These are phyloP conservation scores for Lepus americanus DNA, from an alignment of 2,113 vertebrate species.

Conservation along the genomic window DNA sequence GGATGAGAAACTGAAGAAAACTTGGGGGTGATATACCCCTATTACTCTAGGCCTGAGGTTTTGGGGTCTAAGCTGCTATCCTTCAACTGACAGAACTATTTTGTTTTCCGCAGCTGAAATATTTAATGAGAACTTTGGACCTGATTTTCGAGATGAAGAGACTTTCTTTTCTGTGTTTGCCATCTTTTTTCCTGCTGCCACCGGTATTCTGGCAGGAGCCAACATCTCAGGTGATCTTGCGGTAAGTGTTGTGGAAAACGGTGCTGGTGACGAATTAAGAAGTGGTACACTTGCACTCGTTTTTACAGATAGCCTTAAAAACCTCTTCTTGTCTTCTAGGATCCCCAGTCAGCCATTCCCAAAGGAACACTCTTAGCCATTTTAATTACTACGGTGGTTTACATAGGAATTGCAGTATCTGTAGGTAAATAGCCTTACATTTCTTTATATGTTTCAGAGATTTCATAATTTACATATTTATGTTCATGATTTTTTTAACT, in stretches of 20 bases:
- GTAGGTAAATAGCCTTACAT: conserved; percentile 90
- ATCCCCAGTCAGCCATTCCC: conserved; percentile 97
- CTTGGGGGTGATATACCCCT: not conserved
- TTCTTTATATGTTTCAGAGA: conserved; percentile 61
- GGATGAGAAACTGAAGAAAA: not conserved
- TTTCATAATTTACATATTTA: conserved; percentile 42
- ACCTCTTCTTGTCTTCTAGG: conserved; percentile 89
- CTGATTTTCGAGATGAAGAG: conserved; percentile 91
- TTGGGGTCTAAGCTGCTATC: not conserved
- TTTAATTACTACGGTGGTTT: conserved; percentile 96
- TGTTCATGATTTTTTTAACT: not conserved
- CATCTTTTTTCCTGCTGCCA: conserved; percentile 99
- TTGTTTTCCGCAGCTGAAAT: conserved; percentile 89
- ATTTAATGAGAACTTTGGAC: conserved; percentile 97
- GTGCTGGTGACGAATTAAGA: not conserved
- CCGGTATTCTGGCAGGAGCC: conserved; percentile 98
- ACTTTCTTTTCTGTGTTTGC: conserved; percentile 98
- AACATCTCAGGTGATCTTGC: conserved; percentile 99
- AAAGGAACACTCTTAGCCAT: conserved; percentile 98
- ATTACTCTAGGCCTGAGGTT: not conserved
- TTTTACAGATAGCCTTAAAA: conserved; percentile 62
- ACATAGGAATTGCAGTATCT: conserved; percentile 95
- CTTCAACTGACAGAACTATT: conserved; percentile 57
- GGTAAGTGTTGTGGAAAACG: conserved; percentile 88
- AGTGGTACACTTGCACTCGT: not conserved